Percentiles rank a stretch among this genome's conserved stretches.
Evolutionary conservation across 1,140 invertebrate species (phyloP).

Genomic region (Aethina tumida): DNA sequence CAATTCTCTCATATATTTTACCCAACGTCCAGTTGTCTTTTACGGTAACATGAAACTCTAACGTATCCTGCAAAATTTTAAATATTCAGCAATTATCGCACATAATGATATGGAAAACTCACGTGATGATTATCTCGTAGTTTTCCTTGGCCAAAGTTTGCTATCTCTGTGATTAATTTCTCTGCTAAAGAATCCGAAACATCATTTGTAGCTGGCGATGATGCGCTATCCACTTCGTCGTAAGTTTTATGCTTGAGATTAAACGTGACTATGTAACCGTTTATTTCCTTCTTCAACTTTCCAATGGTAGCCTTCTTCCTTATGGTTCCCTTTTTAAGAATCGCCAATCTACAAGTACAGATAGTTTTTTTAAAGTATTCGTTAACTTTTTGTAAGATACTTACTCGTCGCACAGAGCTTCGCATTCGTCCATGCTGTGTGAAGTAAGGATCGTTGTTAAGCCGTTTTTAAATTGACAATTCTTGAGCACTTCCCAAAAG

Average conservation of each 20-base stretch:
- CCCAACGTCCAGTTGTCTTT: too few species aligned
- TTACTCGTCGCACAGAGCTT: constrained; percentile 55
- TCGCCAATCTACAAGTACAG: too few species aligned
- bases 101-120: too few species aligned
- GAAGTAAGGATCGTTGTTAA: constrained; percentile 47
- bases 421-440: constrained; percentile 82
- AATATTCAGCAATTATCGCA: too few species aligned
- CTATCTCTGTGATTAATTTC: too few species aligned
- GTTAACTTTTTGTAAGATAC: constrained; percentile 5
- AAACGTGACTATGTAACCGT: constrained; percentile 40
- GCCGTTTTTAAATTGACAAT: constrained; percentile 39
- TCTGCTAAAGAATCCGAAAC: too few species aligned
- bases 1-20: too few species aligned
- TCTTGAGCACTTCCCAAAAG: constrained; percentile 49
- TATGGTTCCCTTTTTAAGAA: constrained; percentile 62
- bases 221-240: constrained; percentile 2
- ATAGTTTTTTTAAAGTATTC: constrained; percentile 1
- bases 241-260: constrained; percentile 21
- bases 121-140: too few species aligned
- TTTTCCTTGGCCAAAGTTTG: too few species aligned
- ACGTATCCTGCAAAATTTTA: too few species aligned
- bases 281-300: constrained; percentile 38
- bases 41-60: too few species aligned
- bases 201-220: too few species aligned
- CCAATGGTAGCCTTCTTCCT: constrained; percentile 40